Evolutionary conservation across 2,113 vertebrate species (phyloP).

Genomic region (Lophura nycthemera): DNA sequence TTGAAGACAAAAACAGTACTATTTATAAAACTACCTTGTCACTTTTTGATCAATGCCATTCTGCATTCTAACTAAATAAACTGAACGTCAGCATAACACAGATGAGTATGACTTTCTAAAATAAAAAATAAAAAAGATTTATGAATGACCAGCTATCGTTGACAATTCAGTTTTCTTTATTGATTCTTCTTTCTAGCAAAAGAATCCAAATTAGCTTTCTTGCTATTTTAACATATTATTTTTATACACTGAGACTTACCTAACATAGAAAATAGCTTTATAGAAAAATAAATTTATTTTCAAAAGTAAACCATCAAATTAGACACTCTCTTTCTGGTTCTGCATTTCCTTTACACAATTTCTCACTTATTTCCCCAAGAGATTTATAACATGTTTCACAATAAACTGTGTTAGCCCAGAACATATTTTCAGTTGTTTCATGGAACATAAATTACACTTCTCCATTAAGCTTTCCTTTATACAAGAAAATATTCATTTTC

Average conservation of each 20-base stretch:
- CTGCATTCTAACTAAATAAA: neutral
- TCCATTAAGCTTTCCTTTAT: neutral
- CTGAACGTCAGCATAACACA: neutral
- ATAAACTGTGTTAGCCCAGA: neutral
- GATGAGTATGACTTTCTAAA: neutral
- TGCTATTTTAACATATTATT: neutral
- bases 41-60: neutral
- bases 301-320: neutral
- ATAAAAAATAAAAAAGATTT: conserved; percentile 28
- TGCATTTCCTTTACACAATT: neutral
- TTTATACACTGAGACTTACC: neutral
- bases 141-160: neutral
- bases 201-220: neutral
- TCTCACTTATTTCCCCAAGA: accelerated
- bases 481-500: neutral
- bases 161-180: conserved; percentile 39
- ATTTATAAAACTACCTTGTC: neutral
- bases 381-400: neutral
- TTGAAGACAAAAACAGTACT: neutral
- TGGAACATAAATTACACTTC: neutral
- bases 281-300: neutral
- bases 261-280: neutral
- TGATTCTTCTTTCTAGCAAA: conserved; percentile 42
- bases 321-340: neutral
- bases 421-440: neutral